Evolutionary conservation across 2,113 vertebrate genomes (phyloP).

Genomic region (Chaetodon auriga): DNA sequence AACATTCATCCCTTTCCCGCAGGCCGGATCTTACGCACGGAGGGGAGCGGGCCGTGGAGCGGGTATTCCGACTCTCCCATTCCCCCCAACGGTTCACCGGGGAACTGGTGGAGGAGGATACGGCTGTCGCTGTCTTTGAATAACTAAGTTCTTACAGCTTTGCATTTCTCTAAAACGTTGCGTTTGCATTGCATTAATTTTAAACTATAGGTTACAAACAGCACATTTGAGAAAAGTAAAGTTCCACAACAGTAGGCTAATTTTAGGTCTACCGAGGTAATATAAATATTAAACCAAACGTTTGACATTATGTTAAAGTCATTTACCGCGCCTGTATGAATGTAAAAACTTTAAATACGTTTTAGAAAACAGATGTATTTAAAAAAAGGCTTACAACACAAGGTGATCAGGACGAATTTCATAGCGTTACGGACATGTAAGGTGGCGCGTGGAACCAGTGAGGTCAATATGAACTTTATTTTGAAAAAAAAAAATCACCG

Average conservation of each 20-base stretch:
- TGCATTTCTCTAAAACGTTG: not conserved
- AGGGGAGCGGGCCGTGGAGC: constrained; percentile 49
- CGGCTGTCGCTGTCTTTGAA: not conserved
- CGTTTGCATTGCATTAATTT: not conserved
- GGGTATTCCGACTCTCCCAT: constrained; percentile 30
- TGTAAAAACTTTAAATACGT: not conserved
- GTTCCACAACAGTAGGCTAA: no score
- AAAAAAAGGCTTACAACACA: no score
- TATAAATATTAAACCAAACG: not conserved
- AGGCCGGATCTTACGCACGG: constrained; percentile 91
- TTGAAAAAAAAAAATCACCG: constrained; percentile 35
- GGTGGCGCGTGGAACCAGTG: not conserved
- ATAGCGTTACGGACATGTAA: no score
- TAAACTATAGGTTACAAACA: not conserved
- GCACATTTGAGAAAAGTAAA: not conserved
- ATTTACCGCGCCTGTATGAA: not conserved
- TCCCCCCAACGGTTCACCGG: constrained; percentile 46
- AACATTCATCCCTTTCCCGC: constrained; percentile 97
- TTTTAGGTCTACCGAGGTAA: no score
- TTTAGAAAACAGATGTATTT: not conserved
- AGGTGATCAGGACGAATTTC: no score
- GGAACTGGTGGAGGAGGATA: constrained; percentile 41
- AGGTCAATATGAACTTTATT: constrained; percentile 30
- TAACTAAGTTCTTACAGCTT: not conserved
- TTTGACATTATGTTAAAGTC: not conserved